A percentile compares a stretch with the other conserved stretches of the same genome.
Conservation (phyloP, 2,797 vertebrate species). For the Ataeniobius toweri region DNA sequence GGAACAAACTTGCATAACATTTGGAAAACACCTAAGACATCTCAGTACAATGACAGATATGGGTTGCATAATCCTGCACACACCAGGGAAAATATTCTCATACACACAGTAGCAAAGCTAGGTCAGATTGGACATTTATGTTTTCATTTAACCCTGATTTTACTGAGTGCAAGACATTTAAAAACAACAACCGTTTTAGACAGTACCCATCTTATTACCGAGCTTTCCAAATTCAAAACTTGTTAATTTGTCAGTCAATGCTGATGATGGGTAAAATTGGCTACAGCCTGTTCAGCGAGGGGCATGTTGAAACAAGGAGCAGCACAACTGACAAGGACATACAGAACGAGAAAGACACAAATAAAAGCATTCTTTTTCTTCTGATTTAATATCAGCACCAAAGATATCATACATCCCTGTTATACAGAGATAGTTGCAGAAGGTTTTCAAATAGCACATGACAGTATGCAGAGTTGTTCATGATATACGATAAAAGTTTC, state of each 20-base stretch:
- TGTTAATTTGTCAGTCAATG: not conserved
- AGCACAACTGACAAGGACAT: not conserved
- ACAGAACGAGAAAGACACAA: not conserved
- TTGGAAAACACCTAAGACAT: not conserved
- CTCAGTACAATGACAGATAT: no score
- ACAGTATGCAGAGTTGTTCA: not conserved
- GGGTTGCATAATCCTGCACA: not conserved
- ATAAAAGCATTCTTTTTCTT: not conserved
- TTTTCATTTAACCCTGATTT: not conserved
- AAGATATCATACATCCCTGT: not conserved
- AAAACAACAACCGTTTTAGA: not conserved
- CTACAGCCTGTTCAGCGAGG: not conserved
- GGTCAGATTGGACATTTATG: not conserved
- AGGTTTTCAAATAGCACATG: not conserved
- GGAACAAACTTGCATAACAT: not conserved
- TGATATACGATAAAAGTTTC: not conserved
- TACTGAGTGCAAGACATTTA: not conserved
- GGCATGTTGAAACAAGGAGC: slow-evolving; percentile 3
- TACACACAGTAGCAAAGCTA: not conserved
- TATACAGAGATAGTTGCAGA: not conserved
- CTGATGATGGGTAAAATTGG: not conserved
- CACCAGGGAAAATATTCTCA: not conserved
- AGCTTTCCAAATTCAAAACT: not conserved
- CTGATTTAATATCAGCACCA: slow-evolving; percentile 1
- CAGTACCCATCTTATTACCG: not conserved